Evolutionary conservation across 2,113 vertebrate genomes (phyloP), one percentile per base, ranked within the genome.

Genomic region (Calidris pygmaea): DNA sequence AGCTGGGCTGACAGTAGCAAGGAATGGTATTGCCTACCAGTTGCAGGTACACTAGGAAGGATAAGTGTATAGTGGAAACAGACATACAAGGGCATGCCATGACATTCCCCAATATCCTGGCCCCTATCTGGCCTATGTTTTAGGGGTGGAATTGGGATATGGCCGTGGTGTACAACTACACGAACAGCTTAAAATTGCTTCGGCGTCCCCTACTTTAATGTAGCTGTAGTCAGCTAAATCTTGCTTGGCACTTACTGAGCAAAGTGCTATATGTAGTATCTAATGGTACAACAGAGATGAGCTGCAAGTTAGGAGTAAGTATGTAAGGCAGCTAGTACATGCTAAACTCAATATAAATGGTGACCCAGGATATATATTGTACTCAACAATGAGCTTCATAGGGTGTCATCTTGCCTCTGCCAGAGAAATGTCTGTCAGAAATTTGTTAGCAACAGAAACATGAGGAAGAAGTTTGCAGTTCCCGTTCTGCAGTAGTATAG

Each of bases 141-240:
- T 6, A 23, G 71, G 43, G 32, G 0, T 82, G 52, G 6, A 16
- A 5, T 0, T 41, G 35, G 66, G 9, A 14, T 13, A 2, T 41
- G 32, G 21, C n/a, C 4, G 1, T 23, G 35, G 20, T 56, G 3
- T 34, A 0, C 6, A 37, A 1, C 27, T 43, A 15, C 9, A 5
- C 15, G 9, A 39, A 34, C 12, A 72, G 24, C 37, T 70, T 67
- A 29, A 43, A n/a, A n/a, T 73, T 8, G 8, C 7, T 27, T 13
- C 39, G 26, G 32, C 2, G 3, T 66, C 6, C 30, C 20, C 19
- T 73, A 2, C 7, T 17, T 58, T 20, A 66, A 48, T n/a, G 8
- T 41, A 45, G 47, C 34, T 20, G 6, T 24, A 30, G 34, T 50
- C 11, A 56, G n/a, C 29, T 62, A 39, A 50, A n/a, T 50, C 29